Conservation (phyloP, 2,113 vertebrate genomes). For the Poicephalus gulielmi region DNA sequence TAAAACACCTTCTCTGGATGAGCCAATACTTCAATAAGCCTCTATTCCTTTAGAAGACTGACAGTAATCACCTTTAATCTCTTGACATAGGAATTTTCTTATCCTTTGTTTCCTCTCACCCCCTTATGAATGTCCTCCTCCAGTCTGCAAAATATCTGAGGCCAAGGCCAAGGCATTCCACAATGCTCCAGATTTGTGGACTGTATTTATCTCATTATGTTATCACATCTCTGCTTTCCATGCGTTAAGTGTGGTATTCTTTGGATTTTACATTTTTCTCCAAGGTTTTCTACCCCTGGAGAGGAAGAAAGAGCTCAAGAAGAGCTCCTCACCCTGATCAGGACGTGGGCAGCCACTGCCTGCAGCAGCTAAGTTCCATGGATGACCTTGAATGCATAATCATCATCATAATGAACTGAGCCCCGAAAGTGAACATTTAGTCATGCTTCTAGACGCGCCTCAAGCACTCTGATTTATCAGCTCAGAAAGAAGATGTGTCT, state of each 20-base stretch:
- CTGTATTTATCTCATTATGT: neutral
- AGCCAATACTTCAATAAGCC: neutral
- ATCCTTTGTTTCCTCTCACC: neutral
- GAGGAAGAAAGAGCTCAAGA: neutral
- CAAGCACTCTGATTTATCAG: neutral
- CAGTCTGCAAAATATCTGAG: neutral
- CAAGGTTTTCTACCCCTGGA: neutral
- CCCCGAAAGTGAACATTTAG: neutral
- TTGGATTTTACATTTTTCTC: neutral
- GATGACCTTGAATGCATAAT: neutral
- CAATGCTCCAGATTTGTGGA: neutral
- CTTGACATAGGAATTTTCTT: neutral
- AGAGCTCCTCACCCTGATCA: accelerated
- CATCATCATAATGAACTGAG: neutral
- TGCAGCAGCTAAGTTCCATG: neutral
- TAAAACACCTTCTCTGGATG: neutral
- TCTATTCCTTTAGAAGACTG: neutral
- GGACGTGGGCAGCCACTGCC: accelerated
- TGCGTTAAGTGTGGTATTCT: accelerated
- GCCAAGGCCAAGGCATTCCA: neutral
- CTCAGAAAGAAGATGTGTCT: neutral
- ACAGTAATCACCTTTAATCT: neutral
- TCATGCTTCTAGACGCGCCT: neutral
- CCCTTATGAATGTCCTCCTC: neutral
- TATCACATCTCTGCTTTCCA: neutral